A percentile compares a stretch with the other conserved stretches of the same genome.
phyloP scores from a whole-genome alignment of 2,113 vertebrate species.

The Aplodontia rufa region DNA sequence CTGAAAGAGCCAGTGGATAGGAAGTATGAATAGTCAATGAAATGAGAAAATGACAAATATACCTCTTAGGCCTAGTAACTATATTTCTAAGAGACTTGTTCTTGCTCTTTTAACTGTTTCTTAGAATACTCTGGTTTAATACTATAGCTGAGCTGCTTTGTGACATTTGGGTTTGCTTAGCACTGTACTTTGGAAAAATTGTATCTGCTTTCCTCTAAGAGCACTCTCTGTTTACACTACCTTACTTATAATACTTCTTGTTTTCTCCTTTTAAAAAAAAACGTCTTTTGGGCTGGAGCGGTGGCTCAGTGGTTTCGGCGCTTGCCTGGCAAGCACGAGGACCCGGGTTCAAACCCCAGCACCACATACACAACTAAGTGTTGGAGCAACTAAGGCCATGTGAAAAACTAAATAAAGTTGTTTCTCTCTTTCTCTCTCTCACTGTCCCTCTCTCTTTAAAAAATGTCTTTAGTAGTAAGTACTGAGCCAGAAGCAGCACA shows the following conservation, averaged over 20 bases:
- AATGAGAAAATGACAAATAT: conserved; percentile 52
- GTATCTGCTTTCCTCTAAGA: neutral
- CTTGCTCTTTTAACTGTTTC: neutral
- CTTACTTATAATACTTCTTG: neutral
- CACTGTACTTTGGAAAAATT: conserved; percentile 4
- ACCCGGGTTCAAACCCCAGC: too few relatives aligned
- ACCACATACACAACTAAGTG: too few relatives aligned
- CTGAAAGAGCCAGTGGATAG: neutral
- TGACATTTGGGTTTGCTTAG: neutral
- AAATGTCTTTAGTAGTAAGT: neutral
- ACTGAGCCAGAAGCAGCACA: neutral
- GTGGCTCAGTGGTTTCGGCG: too few relatives aligned
- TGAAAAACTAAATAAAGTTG: too few relatives aligned
- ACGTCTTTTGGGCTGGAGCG: too few relatives aligned
- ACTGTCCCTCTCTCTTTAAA: too few relatives aligned
- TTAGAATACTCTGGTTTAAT: conserved; percentile 31
- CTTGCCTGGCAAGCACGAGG: too few relatives aligned
- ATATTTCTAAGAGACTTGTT: conserved; percentile 10
- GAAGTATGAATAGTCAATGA: conserved; percentile 9
- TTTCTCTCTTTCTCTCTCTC: too few relatives aligned
- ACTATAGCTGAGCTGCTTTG: neutral
- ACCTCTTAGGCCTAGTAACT: neutral
- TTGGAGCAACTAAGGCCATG: too few relatives aligned
- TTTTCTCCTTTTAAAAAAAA: neutral
- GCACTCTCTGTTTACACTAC: neutral